These are phyloP conservation scores for Pseudopipra pipra DNA, from an alignment of 2,113 vertebrate species.

Conservation along the genomic window DNA sequence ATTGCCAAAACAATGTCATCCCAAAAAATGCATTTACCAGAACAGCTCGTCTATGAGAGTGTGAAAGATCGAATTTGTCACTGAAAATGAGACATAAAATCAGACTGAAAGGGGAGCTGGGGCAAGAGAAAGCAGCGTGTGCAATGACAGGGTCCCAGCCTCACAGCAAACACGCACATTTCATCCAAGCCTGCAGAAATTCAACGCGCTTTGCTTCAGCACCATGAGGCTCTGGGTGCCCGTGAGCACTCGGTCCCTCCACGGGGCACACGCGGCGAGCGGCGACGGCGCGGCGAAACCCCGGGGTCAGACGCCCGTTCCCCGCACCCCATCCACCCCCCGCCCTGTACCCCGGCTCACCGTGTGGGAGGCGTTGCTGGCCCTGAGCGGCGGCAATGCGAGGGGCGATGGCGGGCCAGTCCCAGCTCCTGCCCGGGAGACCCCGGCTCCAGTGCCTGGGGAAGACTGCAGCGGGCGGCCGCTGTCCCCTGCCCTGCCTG, in stretches of 20 bases:
- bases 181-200: background rate
- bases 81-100: background rate
- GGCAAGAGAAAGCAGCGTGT: background rate
- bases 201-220: background rate
- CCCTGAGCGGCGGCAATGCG: slow-evolving; percentile 84
- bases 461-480: slow-evolving; percentile 75
- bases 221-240: background rate
- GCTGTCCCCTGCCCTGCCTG: slow-evolving; percentile 76
- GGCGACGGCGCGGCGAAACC: background rate
- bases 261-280: background rate
- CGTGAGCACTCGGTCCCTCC: background rate
- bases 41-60: background rate
- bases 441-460: slow-evolving; percentile 73
- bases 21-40: background rate
- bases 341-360: slow-evolving; percentile 49
- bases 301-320: background rate
- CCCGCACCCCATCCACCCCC: background rate
- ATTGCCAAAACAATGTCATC: background rate
- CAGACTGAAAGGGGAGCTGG: background rate
- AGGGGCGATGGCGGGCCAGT: slow-evolving; percentile 80
- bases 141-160: background rate
- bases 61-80: background rate
- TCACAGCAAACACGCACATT: background rate
- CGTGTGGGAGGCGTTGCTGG: slow-evolving; percentile 78
- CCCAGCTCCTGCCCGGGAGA: slow-evolving; percentile 77